Conservation (phyloP, 2,113 vertebrate genomes). For the Grus americana region DNA sequence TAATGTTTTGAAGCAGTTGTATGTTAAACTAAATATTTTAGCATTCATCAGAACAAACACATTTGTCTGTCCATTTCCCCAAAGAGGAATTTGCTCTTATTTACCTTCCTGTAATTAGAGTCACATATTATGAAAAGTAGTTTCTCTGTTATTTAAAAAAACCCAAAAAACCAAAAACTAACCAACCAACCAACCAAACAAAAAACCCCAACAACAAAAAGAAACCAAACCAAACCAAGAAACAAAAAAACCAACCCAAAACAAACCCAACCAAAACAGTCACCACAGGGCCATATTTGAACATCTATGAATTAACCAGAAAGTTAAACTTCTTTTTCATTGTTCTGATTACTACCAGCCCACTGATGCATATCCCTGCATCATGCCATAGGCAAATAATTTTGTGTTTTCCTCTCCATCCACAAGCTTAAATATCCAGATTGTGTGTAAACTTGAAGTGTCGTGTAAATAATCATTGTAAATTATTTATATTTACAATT, state of each 20-base stretch:
- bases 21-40: neutral
- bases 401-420: neutral
- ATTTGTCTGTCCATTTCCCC: neutral
- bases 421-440: neutral
- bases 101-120: neutral
- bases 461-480: neutral
- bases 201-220: too few species aligned
- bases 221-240: too few species aligned
- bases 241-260: too few species aligned
- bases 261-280: neutral
- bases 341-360: neutral
- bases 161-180: too few species aligned
- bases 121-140: neutral
- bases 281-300: neutral
- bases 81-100: neutral
- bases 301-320: neutral
- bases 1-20: neutral
- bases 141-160: neutral
- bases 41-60: neutral
- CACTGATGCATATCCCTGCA: neutral
- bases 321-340: neutral
- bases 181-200: too few species aligned
- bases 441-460: neutral
- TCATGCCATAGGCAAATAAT: neutral
- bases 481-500: neutral